phyloP scores from a whole-genome alignment of 2,797 vertebrate species.

The Macropodus opercularis region DNA sequence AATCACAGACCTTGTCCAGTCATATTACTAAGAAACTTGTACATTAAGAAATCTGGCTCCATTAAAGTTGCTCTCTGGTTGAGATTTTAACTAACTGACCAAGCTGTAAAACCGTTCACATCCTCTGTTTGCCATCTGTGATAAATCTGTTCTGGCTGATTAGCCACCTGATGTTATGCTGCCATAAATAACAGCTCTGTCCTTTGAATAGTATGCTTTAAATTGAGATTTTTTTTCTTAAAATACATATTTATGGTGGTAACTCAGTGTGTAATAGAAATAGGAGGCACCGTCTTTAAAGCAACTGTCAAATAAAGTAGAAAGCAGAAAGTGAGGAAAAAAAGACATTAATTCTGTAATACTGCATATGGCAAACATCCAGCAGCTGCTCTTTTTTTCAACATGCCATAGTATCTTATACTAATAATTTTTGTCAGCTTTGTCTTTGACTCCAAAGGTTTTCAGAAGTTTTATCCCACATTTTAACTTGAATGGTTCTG shows the following conservation, averaged over 20 bases:
- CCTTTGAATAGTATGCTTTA: background rate
- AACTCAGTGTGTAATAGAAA: background rate
- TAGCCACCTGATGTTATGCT: too few species aligned
- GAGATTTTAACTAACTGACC: conserved; percentile 5
- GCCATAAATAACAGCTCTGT: too few species aligned
- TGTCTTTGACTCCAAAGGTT: conserved; percentile 14
- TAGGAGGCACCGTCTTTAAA: background rate
- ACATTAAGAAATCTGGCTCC: conserved; percentile 34
- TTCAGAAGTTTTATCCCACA: conserved; percentile 6
- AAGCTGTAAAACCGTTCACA: background rate
- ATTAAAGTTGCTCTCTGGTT: conserved; percentile 17
- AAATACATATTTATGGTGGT: background rate
- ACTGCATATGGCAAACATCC: background rate
- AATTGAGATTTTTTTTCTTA: background rate
- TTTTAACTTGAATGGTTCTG: too few species aligned
- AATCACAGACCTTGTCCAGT: conserved; percentile 44
- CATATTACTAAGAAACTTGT: conserved; percentile 28
- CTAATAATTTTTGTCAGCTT: conserved; percentile 13
- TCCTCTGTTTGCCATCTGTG: background rate
- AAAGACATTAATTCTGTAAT: background rate
- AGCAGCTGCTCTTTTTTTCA: conserved; percentile 16
- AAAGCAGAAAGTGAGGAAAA: background rate
- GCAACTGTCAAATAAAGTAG: background rate
- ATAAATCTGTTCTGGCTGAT: conserved; percentile 4
- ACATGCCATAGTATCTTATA: conserved; percentile 10